Evolutionary conservation across 2,888 invertebrate species (phyloP), one percentile per base, ranked within the genome.

Genomic region (Gortyna flavago): DNA sequence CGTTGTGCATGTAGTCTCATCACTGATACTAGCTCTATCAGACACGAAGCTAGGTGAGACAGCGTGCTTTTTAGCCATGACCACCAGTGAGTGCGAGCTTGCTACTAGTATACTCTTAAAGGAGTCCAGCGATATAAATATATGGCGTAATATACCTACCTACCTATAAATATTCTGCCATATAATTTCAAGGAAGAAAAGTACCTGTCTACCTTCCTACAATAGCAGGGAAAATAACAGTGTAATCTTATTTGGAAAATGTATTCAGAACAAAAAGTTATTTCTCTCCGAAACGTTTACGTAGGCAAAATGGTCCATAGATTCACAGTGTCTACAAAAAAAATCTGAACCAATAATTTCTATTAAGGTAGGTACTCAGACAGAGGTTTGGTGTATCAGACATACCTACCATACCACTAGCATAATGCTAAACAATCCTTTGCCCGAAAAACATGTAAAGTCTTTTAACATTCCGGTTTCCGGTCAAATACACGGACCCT

Each of bases 371-470:
- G 13, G 38, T 51, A 44, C 73, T 3, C n/a, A 68, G 7, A 35
- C 41, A 35, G 1, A 38, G 11, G 7, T 18, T 18, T 25, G 48
- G 5, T 13, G 48, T 18, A 29, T 21, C 13, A 25, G 13, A 44
- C 67, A 29, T 29, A 44, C n/a, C 18, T 41, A 29, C 11, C 21
- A 11, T 8, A 29, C 41, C 25, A 61, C 16, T 38, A 38, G 7
- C 35, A 59, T 9, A 29, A 62, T 21, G 29, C 9, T 25, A 54
- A 25, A 32, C 29, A 65, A 69, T 81, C 59, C 61, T 83, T 79
- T 66, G 13, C 48, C 35, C 51, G 21, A 75, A 84, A 85, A 69
- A 79, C 79, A 77, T 38, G 18, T 66, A 77, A 71, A 68, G 32
- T 51, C 57, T n/a, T 32, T 9, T 21, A 85, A 54, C 32, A 57